Percentiles rank a stretch among this genome's conserved stretches.
These are phyloP conservation scores for Ctenopoma kingsleyae DNA, from an alignment of 2,797 vertebrate genomes.

Conservation along the genomic window DNA sequence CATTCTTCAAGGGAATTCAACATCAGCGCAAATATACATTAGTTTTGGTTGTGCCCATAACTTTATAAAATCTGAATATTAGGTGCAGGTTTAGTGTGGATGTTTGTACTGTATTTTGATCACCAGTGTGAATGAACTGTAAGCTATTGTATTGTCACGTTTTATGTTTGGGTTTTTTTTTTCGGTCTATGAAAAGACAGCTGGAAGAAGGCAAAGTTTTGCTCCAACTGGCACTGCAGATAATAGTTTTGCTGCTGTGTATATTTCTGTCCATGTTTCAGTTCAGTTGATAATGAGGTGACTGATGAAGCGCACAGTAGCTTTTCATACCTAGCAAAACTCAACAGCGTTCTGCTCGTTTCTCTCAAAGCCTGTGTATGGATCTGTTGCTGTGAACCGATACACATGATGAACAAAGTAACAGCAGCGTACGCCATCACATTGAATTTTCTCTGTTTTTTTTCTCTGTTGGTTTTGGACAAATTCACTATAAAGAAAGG, in stretches of 20 bases:
- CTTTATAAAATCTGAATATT: constrained; percentile 27
- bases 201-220: constrained; percentile 28
- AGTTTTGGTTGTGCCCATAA: neutral
- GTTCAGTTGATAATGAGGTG: constrained; percentile 24
- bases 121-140: neutral
- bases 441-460: neutral
- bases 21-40: constrained; percentile 25
- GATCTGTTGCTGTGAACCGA: constrained; percentile 40
- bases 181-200: neutral
- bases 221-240: constrained; percentile 41
- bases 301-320: constrained; percentile 52
- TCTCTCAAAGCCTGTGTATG: constrained; percentile 36
- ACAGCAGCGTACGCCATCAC: neutral
- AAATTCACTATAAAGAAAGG: constrained; percentile 14
- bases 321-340: constrained; percentile 49
- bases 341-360: constrained; percentile 1
- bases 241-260: constrained; percentile 48
- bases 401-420: constrained; percentile 18
- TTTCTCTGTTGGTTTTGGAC: constrained; percentile 12
- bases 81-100: neutral
- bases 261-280: constrained; percentile 36
- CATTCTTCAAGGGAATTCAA: constrained; percentile 11
- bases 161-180: neutral
- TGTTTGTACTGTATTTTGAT: constrained; percentile 11
- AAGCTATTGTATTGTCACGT: constrained; percentile 19